phyloP scores from a whole-genome alignment of 2,888 invertebrate genomes.

The Sesamia inferens region DNA sequence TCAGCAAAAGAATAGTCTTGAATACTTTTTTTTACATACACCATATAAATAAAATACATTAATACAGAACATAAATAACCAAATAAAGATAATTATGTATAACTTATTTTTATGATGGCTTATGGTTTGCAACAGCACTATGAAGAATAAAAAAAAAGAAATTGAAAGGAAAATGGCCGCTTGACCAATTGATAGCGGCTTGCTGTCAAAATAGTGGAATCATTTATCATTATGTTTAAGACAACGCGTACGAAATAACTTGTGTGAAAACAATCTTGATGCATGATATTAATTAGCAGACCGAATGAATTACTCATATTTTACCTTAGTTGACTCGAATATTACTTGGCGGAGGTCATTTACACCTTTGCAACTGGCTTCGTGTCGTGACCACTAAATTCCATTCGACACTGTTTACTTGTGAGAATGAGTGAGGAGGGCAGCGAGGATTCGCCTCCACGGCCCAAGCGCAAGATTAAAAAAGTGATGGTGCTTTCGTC shows the following conservation, averaged over 20 bases:
- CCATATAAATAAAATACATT: no score
- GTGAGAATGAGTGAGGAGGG: conserved; percentile 84
- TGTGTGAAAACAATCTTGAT: conserved; percentile 68
- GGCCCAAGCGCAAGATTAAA: conserved; percentile 81
- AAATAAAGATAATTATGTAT: no score
- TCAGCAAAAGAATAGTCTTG: not conserved
- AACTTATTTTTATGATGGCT: not conserved
- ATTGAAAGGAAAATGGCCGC: conserved; percentile 86
- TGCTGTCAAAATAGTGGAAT: conserved; percentile 89
- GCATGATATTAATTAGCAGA: conserved; percentile 69
- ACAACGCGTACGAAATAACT: conserved; percentile 73
- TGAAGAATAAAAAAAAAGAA: conserved; percentile 49
- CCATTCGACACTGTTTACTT: conserved; percentile 72
- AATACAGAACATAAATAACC: no score
- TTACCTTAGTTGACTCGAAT: conserved; percentile 70
- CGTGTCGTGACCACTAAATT: conserved; percentile 81
- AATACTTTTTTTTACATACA: no score
- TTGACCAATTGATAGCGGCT: conserved; percentile 86
- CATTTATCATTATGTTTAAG: conserved; percentile 65
- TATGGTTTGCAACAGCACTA: conserved; percentile 33
- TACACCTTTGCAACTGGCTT: conserved; percentile 84
- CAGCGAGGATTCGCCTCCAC: conserved; percentile 78
- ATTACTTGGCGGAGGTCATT: conserved; percentile 81
- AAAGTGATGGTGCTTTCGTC: conserved; percentile 80
- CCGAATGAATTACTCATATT: conserved; percentile 76